Evolutionary conservation across 2,888 invertebrate species (phyloP).

Genomic region (Diplazon laetatorius): DNA sequence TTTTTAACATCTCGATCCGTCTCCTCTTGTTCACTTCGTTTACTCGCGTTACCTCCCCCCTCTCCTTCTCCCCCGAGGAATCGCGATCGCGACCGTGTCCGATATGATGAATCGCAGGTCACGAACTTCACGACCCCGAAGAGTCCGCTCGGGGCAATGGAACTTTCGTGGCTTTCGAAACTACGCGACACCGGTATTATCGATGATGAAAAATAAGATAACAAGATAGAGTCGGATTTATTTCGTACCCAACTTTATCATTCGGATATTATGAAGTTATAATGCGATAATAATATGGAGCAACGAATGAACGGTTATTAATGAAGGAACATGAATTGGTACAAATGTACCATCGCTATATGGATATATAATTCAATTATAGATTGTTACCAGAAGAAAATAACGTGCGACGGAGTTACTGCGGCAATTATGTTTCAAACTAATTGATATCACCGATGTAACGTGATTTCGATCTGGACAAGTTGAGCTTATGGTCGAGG

Average conservation of each 20-base stretch:
- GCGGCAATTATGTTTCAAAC: too few species aligned
- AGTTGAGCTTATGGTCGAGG: too few species aligned
- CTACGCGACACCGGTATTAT: slow-evolving; percentile 32
- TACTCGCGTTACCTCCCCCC: too few species aligned
- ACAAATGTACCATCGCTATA: too few species aligned
- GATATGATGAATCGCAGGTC: slow-evolving; percentile 59
- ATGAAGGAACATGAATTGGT: too few species aligned
- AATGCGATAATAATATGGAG: not conserved
- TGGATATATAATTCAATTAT: too few species aligned
- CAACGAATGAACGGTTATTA: not conserved
- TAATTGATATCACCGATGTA: too few species aligned
- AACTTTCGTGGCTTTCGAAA: slow-evolving; percentile 41
- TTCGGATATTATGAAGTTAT: not conserved
- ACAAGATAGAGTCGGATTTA: slow-evolving; percentile 42
- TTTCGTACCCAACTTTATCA: slow-evolving; percentile 25
- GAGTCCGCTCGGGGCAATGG: slow-evolving; percentile 36
- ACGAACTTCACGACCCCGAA: slow-evolving; percentile 50
- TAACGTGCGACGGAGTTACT: too few species aligned
- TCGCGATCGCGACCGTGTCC: slow-evolving; percentile 40
- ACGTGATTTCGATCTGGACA: too few species aligned
- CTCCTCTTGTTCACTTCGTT: slow-evolving; percentile 11
- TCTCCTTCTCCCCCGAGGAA: too few species aligned
- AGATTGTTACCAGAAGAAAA: too few species aligned
- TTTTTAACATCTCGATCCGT: slow-evolving; percentile 5
- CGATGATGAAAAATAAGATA: slow-evolving; percentile 51